Evolutionary conservation across 2,888 invertebrate species (phyloP).

Genomic region (Leptogaster cylindrica): DNA sequence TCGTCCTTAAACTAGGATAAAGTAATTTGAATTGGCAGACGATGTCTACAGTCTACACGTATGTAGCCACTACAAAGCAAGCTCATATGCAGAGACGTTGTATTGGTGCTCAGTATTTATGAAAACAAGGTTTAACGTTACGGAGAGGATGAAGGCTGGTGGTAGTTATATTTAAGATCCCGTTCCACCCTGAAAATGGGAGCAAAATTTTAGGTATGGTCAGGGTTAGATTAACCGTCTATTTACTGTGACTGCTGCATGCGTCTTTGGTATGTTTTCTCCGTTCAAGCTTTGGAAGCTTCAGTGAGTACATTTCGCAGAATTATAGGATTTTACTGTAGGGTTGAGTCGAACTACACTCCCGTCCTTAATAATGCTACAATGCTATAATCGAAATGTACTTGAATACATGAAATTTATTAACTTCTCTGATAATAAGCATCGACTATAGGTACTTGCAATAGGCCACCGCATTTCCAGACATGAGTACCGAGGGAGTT

Average conservation of each 20-base stretch:
- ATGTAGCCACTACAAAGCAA: background rate
- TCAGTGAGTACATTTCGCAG: background rate
- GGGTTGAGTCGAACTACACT: no score
- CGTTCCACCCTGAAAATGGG: constrained; percentile 28
- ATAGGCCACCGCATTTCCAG: constrained; percentile 18
- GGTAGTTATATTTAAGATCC: no score
- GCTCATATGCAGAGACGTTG: no score
- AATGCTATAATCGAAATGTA: constrained; percentile 12
- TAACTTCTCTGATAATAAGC: constrained; percentile 29
- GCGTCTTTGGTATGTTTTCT: no score
- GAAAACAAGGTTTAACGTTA: no score
- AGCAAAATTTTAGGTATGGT: constrained; percentile 41
- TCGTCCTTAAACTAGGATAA: background rate
- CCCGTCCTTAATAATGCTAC: background rate
- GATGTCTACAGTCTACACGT: constrained; percentile 27
- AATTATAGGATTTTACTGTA: background rate
- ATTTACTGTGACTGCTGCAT: constrained; percentile 15
- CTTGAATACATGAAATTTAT: constrained; percentile 21
- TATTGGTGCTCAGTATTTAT: no score
- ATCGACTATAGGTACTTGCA: constrained; percentile 12
- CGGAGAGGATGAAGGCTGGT: no score
- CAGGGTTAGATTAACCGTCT: constrained; percentile 33
- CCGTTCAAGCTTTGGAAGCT: background rate
- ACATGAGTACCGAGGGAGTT: constrained; percentile 12
- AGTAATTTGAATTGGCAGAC: constrained; percentile 1